Conservation (phyloP, 1,140 invertebrate genomes). For the Scaptomyza pallida region DNA sequence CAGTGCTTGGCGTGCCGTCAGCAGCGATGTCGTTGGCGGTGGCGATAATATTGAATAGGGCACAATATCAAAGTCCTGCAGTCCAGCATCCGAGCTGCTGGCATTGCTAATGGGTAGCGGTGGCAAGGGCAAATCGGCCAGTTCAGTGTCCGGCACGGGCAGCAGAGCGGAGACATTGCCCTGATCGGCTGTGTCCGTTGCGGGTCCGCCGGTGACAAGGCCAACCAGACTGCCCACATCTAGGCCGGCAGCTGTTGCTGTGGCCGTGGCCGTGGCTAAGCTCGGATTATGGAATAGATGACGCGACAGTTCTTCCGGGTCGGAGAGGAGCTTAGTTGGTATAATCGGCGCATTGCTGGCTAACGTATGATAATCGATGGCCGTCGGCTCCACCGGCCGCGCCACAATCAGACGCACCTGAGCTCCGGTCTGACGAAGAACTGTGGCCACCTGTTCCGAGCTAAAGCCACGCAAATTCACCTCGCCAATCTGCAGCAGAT, state of each 20-base stretch:
- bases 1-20: constrained; percentile 54
- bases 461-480: constrained; percentile 96
- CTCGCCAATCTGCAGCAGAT: constrained; percentile 96
- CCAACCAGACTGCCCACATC: constrained; percentile 63
- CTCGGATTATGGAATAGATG: constrained; percentile 88
- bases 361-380: constrained; percentile 87
- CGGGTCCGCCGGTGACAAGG: constrained; percentile 66
- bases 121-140: constrained; percentile 78
- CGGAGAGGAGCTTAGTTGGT: constrained; percentile 91
- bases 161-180: constrained; percentile 38
- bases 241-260: constrained; percentile 54
- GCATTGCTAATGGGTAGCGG: constrained; percentile 61
- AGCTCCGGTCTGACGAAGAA: constrained; percentile 93
- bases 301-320: constrained; percentile 92
- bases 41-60: constrained; percentile 81
- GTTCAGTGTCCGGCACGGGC: constrained; percentile 55
- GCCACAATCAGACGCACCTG: constrained; percentile 95
- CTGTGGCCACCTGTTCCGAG: constrained; percentile 96
- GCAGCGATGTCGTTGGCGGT: constrained; percentile 47
- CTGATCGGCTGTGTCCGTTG: constrained; percentile 57
- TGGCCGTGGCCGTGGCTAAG: constrained; percentile 72
- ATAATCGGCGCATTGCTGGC: constrained; percentile 90
- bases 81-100: constrained; percentile 39
- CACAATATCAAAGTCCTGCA: constrained; percentile 75
- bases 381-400: constrained; percentile 90